These are phyloP conservation scores for Hydra vulgaris DNA, from an alignment of 30 jellyfish, hydroid and myxozoan genomes.

Conservation along the genomic window DNA sequence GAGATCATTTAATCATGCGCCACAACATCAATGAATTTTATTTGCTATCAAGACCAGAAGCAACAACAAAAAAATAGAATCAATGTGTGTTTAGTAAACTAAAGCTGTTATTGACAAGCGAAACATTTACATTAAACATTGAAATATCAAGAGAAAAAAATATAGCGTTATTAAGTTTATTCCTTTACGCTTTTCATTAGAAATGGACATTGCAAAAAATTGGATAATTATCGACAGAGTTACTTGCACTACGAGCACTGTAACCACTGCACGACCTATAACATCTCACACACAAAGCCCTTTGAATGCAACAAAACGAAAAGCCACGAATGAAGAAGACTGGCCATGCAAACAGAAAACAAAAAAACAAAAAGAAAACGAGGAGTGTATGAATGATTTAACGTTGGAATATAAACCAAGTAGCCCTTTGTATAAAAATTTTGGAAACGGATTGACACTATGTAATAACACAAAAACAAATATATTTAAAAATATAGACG, in stretches of 20 bases:
- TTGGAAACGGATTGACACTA: slow-evolving; percentile 44
- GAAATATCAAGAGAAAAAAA: too few species aligned
- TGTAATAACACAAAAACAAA: slow-evolving; percentile 41
- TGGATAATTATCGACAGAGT: slow-evolving; percentile 4
- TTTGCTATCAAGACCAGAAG: not conserved
- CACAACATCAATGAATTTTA: not conserved
- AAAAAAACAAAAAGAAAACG: slow-evolving; percentile 12
- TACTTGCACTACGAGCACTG: slow-evolving; percentile 27
- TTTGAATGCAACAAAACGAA: slow-evolving; percentile 23
- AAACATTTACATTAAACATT: not conserved
- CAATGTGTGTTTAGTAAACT: not conserved
- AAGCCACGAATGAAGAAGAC: not conserved
- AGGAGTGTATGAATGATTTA: not conserved
- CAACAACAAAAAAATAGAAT: too few species aligned
- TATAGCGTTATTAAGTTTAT: not conserved
- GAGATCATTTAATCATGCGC: not conserved
- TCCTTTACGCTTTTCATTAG: not conserved
- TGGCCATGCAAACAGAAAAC: not conserved
- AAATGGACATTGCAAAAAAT: not conserved
- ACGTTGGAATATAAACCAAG: not conserved
- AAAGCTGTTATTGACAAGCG: not conserved
- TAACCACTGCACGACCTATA: slow-evolving; percentile 24
- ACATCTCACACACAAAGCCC: slow-evolving; percentile 30
- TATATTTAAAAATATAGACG: slow-evolving; percentile 21
- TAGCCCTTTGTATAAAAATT: slow-evolving; percentile 40